A percentile compares a stretch with the other conserved stretches of the same genome.
These are phyloP conservation scores for Calyptommatus sinebrachiatus DNA, from an alignment of 2,113 vertebrate genomes.

Conservation along the genomic window DNA sequence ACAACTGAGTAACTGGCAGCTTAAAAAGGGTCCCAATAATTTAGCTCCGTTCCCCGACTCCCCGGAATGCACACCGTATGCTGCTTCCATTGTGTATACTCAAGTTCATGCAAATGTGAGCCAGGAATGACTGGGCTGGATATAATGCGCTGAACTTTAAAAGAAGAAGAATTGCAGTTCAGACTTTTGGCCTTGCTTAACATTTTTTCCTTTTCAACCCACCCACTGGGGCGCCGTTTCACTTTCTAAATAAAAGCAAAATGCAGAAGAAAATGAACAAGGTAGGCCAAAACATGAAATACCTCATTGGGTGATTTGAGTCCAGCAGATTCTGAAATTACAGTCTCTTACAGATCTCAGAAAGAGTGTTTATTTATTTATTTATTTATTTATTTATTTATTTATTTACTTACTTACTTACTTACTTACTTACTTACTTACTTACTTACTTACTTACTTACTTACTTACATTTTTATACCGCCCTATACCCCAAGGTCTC, in stretches of 20 bases:
- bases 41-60: slow-evolving; percentile 13
- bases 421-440: too few species aligned
- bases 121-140: slow-evolving; percentile 19
- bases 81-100: slow-evolving; percentile 15
- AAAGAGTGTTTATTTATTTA: background rate
- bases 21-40: slow-evolving; percentile 6
- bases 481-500: too few species aligned
- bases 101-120: slow-evolving; percentile 38
- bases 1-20: slow-evolving; percentile 14
- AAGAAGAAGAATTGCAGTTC: slow-evolving; percentile 2
- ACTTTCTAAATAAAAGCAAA: background rate
- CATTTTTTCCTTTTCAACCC: background rate
- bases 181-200: slow-evolving; percentile 13
- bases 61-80: slow-evolving; percentile 21
- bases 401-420: too few species aligned
- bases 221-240: background rate
- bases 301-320: background rate
- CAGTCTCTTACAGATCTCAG: too few species aligned
- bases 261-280: background rate
- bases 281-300: background rate
- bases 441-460: too few species aligned
- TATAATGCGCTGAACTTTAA: slow-evolving; percentile 18
- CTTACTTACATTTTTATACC: too few species aligned
- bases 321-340: background rate
- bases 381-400: too few species aligned